Evolutionary conservation across 1,140 invertebrate genomes (phyloP).

Genomic region (Drosophila simulans): DNA sequence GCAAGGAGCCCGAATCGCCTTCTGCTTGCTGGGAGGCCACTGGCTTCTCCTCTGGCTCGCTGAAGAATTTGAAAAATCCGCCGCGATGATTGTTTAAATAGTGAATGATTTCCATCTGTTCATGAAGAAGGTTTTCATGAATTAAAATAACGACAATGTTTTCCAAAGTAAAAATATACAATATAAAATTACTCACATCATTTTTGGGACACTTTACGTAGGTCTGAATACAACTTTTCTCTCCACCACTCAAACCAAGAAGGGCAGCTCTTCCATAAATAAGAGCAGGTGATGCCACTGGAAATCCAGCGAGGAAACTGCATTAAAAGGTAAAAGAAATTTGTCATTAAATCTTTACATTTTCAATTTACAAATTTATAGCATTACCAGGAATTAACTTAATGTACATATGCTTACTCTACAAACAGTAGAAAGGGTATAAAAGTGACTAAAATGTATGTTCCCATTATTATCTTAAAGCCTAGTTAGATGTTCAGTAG

Average conservation of each 20-base stretch:
- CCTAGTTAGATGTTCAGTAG: not conserved
- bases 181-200: slow-evolving; percentile 58
- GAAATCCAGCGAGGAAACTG: slow-evolving; percentile 85
- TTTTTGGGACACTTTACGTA: slow-evolving; percentile 91
- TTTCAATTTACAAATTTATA: no score
- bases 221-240: slow-evolving; percentile 87
- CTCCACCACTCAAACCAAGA: slow-evolving; percentile 88
- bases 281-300: slow-evolving; percentile 87
- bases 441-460: no score
- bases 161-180: no score
- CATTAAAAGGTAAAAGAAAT: not conserved
- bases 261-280: slow-evolving; percentile 90
- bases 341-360: no score
- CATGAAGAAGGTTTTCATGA: not conserved
- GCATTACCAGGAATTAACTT: no score
- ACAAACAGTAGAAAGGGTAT: no score
- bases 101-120: slow-evolving; percentile 88
- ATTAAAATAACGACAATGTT: no score
- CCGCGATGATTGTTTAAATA: slow-evolving; percentile 95
- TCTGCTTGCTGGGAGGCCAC: slow-evolving; percentile 38
- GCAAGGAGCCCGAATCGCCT: slow-evolving; percentile 57
- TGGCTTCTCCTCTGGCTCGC: slow-evolving; percentile 83
- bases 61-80: slow-evolving; percentile 92
- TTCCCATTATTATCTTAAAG: not conserved
- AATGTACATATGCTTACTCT: no score